Percentiles rank a stretch among this genome's conserved stretches.
These are phyloP conservation scores for human DNA, from an alignment of 2,113 vertebrate genomes.

Conservation along the genomic window GRCh38 chrY:14661501-14662000, in stretches of 20 bases:
- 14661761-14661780: not conserved
- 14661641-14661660: accelerated
- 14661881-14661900: too few relatives aligned
- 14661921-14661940: not conserved
- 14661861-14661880: accelerated
- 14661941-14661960: accelerated
- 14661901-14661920: not conserved
- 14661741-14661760: not conserved
- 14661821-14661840: accelerated
- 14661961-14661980: accelerated
- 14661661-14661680: accelerated
- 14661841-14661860: accelerated
- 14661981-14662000: not conserved
- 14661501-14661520: too few relatives aligned
- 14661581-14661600: not conserved
- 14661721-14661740: not conserved
- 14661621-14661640: not conserved
- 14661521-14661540: too few relatives aligned
- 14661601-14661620: not conserved
- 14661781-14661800: too few relatives aligned
- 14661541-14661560: not conserved
- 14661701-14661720: not conserved
- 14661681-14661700: too few relatives aligned
- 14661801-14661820: too few relatives aligned
- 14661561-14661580: too few relatives aligned